These are phyloP conservation scores for Crambe crambe DNA, from an alignment of 37 sponge, comb jelly and placozoan genomes.

Conservation along the genomic window DNA sequence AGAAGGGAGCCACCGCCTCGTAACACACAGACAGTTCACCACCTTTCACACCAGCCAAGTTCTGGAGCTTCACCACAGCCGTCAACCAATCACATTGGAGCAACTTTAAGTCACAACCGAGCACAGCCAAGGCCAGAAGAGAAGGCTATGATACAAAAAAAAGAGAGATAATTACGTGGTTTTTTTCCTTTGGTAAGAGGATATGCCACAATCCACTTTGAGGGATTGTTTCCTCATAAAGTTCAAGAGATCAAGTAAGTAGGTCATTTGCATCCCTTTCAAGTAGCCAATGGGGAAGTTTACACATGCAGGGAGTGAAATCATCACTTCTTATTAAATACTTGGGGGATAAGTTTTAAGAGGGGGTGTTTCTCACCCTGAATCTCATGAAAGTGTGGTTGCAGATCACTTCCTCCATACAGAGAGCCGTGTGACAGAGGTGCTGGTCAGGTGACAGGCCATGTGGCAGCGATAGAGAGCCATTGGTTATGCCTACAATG, in stretches of 20 bases:
- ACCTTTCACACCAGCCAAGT: conserved; percentile 27
- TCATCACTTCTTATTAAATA: too few relatives aligned
- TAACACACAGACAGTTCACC: conserved; percentile 65
- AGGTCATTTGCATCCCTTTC: not conserved
- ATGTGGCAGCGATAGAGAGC: conserved; percentile 38
- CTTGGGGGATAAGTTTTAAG: too few relatives aligned
- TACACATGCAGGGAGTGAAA: too few relatives aligned
- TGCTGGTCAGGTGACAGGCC: conserved; percentile 50
- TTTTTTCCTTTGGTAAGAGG: too few relatives aligned
- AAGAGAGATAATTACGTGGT: not conserved
- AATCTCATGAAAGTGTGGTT: conserved; percentile 44
- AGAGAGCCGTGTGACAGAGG: conserved; percentile 37
- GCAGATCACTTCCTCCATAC: conserved; percentile 43
- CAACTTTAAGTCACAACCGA: conserved; percentile 70
- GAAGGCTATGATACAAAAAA: conserved; percentile 23
- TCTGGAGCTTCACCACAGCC: conserved; percentile 33
- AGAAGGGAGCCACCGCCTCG: conserved; percentile 56
- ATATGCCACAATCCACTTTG: too few relatives aligned
- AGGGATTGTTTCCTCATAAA: too few relatives aligned
- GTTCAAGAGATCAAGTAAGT: not conserved
- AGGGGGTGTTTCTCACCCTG: conserved; percentile 55
- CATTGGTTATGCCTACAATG: conserved; percentile 23
- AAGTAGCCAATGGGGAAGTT: too few relatives aligned
- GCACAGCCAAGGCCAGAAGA: conserved; percentile 55
- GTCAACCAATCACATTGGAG: conserved; percentile 57